Percentiles rank a stretch among this genome's conserved stretches.
These are phyloP conservation scores for Champsocephalus gunnari DNA, from an alignment of 2,797 vertebrate species.

Conservation along the genomic window DNA sequence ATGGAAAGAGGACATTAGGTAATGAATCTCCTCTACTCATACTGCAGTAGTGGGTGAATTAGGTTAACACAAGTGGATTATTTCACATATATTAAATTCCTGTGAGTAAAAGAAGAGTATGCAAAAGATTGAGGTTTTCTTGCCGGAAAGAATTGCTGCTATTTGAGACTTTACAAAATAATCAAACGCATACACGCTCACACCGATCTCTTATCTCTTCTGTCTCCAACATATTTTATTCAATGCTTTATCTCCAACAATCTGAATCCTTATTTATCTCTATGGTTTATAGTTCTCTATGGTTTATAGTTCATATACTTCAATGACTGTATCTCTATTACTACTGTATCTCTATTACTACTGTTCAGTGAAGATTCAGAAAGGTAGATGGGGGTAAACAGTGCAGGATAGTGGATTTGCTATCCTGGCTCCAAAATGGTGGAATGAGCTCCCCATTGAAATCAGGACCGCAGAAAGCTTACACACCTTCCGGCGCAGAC, in stretches of 20 bases:
- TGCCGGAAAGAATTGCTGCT: not conserved
- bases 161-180: not conserved
- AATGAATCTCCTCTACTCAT: not conserved
- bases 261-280: not conserved
- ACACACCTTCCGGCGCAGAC: too few species aligned
- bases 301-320: not conserved
- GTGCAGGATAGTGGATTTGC: not conserved
- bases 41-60: not conserved
- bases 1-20: conserved; percentile 15
- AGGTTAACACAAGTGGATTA: not conserved
- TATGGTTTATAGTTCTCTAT: not conserved
- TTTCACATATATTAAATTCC: not conserved
- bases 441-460: too few species aligned
- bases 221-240: not conserved
- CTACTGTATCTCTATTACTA: not conserved
- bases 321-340: not conserved
- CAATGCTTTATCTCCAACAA: not conserved
- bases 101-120: not conserved
- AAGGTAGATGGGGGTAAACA: not conserved
- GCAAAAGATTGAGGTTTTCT: not conserved
- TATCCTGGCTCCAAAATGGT: too few species aligned
- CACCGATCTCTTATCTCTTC: not conserved
- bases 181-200: not conserved
- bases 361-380: not conserved
- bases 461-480: too few species aligned